Base-by-base conservation (phyloP, 2,797 vertebrate species). In the Neostethus bicornis region DNA sequence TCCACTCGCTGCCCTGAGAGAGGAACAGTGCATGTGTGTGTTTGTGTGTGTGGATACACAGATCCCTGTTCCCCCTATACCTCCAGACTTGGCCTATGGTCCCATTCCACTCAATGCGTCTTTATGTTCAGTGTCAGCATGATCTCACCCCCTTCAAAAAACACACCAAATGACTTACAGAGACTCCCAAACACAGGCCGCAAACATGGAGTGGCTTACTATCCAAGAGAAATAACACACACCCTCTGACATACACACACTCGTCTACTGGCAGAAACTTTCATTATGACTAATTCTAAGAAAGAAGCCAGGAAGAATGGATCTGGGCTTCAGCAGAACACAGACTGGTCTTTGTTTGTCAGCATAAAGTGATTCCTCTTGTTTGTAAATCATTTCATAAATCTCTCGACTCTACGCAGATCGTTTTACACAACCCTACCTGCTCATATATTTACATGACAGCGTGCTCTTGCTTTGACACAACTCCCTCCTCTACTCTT, bases 61-160 rank as follows among this genome's bases (percentile, higher is more conserved):
- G 73, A 82, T 73, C 74, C 63, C 66, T 77, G 73, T 79, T 85
- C 74, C 84, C 74, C 76, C 70, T 28, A 60, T 83, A 89, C 81
- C 77, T 87, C 80, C 84, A 83, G 80, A 88, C 85, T 91, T 89
- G 84, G 87, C 87, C 88, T 81, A 84, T 71, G 75, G 61, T 87
- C 80, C 63, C 58, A 47, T 82, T 89, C 77, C 66, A 73, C 89
- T 92, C 90, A 92, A 91, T 90, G 88, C 72, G 81, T 87, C 91
- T 91, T 91, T 92, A 91, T 92, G 86, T 81, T 90, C 78, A 70
- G 78, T 65, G 83, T 90, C 86, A 87, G 87, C 87, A 89, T 92
- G 91, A 92, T 82, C 89, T 92, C 91, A 91, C 80, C 64, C 81
- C 23, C 71, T 73, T 78, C 67, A 75, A 86, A 81, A 87, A 80